A percentile compares a stretch with the other conserved stretches of the same genome.
Evolutionary conservation across 1,140 invertebrate species (phyloP).

Genomic region (Microplitis mediator): DNA sequence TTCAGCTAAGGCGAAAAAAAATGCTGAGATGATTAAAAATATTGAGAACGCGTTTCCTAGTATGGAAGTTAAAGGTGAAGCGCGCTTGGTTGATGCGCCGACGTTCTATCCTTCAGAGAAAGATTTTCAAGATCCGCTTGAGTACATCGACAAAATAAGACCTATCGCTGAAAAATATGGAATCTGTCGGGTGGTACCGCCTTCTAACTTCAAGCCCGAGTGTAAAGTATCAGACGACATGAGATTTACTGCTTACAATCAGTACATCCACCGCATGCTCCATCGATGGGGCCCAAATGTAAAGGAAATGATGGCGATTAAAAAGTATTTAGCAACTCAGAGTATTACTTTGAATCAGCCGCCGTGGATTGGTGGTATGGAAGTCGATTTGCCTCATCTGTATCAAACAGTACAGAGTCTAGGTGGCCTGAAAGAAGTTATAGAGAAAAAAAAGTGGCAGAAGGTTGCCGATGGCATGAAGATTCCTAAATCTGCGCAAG

Average conservation of each 20-base stretch:
- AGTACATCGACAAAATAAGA: conserved; percentile 86
- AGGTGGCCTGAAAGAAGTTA: conserved; percentile 87
- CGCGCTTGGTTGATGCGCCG: conserved; percentile 78
- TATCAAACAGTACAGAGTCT: conserved; percentile 84
- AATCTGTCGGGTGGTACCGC: conserved; percentile 89
- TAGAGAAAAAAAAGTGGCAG: conserved; percentile 90
- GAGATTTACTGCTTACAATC: conserved; percentile 88
- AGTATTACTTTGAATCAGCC: conserved; percentile 76
- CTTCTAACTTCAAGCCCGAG: conserved; percentile 83
- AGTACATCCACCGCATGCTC: conserved; percentile 89
- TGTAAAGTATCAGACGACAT: conserved; percentile 86
- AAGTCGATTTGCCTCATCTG: conserved; percentile 85
- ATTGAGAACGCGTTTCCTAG: conserved; percentile 65
- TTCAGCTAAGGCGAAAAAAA: conserved; percentile 35
- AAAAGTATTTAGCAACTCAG: conserved; percentile 80
- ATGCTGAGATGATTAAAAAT: conserved; percentile 46
- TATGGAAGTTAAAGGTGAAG: conserved; percentile 53
- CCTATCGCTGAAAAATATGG: conserved; percentile 82
- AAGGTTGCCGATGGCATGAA: conserved; percentile 88
- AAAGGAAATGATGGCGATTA: conserved; percentile 85
- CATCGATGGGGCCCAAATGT: conserved; percentile 89
- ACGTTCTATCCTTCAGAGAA: conserved; percentile 82
- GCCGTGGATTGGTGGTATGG: conserved; percentile 86
- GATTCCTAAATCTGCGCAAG: conserved; percentile 82
- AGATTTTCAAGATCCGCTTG: conserved; percentile 89